These are phyloP conservation scores for Physocephala rufipes DNA, from an alignment of 2,888 invertebrate species.

Conservation along the genomic window DNA sequence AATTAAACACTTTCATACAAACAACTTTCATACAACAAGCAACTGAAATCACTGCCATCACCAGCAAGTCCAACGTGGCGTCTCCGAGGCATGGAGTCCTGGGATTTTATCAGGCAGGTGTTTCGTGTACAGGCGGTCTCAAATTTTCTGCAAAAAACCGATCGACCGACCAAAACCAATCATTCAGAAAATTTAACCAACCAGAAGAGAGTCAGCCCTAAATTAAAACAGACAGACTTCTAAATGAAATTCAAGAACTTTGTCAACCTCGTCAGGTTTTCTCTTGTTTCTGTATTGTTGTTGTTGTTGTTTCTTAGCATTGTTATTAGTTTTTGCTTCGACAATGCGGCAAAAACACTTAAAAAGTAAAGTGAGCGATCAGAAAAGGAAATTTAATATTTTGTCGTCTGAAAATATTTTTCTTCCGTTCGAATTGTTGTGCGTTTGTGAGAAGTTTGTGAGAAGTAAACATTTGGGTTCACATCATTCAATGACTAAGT, in stretches of 20 bases:
- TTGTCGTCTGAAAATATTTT: slow-evolving; percentile 21
- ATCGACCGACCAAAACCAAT: slow-evolving; percentile 17
- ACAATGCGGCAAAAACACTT: slow-evolving; percentile 29
- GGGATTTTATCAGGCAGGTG: slow-evolving; percentile 8
- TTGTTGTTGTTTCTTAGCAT: background rate
- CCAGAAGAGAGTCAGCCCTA: slow-evolving; percentile 5
- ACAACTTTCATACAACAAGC: too few relatives aligned
- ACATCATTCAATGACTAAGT: too few relatives aligned
- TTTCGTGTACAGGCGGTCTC: slow-evolving; percentile 9
- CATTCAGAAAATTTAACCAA: slow-evolving; percentile 27
- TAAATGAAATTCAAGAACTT: slow-evolving; percentile 43
- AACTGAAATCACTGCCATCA: slow-evolving; percentile 15
- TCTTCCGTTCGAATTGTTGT: too few relatives aligned
- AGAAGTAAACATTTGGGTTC: slow-evolving; percentile 21
- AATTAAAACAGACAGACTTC: background rate
- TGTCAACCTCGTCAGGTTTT: slow-evolving; percentile 33
- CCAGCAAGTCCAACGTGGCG: background rate
- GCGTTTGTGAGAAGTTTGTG: slow-evolving; percentile 1
- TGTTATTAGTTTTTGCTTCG: background rate
- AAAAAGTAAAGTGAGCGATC: slow-evolving; percentile 28
- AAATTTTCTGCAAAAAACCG: slow-evolving; percentile 28
- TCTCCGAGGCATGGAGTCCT: background rate
- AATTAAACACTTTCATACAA: too few relatives aligned
- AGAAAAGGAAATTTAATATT: slow-evolving; percentile 31
- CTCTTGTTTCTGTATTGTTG: background rate